These are phyloP conservation scores for Alligator sinensis DNA, from an alignment of 2,113 vertebrate species.

Conservation along the genomic window DNA sequence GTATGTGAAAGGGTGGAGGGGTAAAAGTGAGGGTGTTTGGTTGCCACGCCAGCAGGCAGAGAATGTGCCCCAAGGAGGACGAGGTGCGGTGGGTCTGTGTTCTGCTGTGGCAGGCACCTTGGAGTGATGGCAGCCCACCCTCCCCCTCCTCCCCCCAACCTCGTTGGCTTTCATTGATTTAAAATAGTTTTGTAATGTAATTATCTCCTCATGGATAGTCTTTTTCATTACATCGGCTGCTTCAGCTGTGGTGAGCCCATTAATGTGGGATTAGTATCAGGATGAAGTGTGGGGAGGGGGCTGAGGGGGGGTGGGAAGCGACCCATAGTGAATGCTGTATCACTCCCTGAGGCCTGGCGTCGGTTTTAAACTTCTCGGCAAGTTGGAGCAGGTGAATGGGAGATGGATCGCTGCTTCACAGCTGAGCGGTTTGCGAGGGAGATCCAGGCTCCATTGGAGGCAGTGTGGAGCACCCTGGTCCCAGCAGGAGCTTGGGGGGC, in stretches of 20 bases:
- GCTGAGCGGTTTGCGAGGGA: neutral
- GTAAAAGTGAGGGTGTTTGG: neutral
- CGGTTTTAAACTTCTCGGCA: neutral
- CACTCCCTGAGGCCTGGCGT: neutral
- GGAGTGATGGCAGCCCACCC: neutral
- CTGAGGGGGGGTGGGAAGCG: neutral
- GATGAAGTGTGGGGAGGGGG: rapidly evolving
- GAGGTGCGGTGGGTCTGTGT: neutral
- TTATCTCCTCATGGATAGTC: neutral
- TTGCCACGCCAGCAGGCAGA: neutral
- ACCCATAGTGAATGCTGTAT: too few relatives aligned
- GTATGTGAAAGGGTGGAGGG: neutral
- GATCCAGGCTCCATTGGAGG: neutral
- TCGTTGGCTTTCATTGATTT: constrained; percentile 14
- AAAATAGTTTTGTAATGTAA: constrained; percentile 51
- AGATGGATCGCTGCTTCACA: neutral
- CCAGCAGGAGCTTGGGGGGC: neutral
- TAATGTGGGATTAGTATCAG: constrained; percentile 15
- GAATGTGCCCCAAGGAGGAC: neutral
- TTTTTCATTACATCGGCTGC: neutral
- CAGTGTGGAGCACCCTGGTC: neutral
- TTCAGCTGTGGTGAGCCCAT: constrained; percentile 19
- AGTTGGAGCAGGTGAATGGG: neutral
- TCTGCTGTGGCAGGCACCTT: rapidly evolving
- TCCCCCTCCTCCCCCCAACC: neutral